Base-by-base conservation (phyloP, 2,888 invertebrate genomes). In the Aethes cnicana region DNA sequence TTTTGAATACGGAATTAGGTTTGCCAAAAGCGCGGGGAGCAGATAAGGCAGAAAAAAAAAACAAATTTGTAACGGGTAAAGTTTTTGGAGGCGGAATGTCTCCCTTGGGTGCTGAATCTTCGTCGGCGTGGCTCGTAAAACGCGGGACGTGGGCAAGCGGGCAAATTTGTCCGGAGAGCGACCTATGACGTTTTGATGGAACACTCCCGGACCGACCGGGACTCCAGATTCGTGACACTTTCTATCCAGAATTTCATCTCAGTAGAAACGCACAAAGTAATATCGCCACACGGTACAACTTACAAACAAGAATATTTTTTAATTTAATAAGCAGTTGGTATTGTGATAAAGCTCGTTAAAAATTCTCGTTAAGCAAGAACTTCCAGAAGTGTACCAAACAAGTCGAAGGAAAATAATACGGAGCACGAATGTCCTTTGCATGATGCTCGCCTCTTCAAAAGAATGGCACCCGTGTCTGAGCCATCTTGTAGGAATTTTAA, bases 401-500 rank as follows among this genome's bases (percentile, higher is more conserved):
- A 67, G 63, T 67, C 59, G 58, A 67, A 67, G 68, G 65, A n/a
- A 64, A 69, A 55, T 55, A 69, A 66, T 68, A 66, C 63, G 59
- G 52, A 62, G 63, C 62, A 66, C 66, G 73, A 76, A 76, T 77
- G 80, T 79, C 79, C 80, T 77, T 77, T 71, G 76, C 77, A 84
- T 81, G 82, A 80, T 78, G 81, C 81, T 79, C 79, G 77, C 76
- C 79, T 77, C 80, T 81, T 87, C 87, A 86, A 86, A 87, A 88
- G 87, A 89, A 89, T 87, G 84, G 85, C 87, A 82, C 84, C 85
- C 86, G 84, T 85, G 87, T 85, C 88, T 87, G 83, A 84, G 88
- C 84, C 87, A 87, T 88, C 89, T 89, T 86, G 87, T 88, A 90
- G 88, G 90, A 90, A 90, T 90, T 90, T 90, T 90, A 90, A 90